Evolutionary conservation across 2,888 invertebrate species (phyloP).

Genomic region (Dascillus cervinus): DNA sequence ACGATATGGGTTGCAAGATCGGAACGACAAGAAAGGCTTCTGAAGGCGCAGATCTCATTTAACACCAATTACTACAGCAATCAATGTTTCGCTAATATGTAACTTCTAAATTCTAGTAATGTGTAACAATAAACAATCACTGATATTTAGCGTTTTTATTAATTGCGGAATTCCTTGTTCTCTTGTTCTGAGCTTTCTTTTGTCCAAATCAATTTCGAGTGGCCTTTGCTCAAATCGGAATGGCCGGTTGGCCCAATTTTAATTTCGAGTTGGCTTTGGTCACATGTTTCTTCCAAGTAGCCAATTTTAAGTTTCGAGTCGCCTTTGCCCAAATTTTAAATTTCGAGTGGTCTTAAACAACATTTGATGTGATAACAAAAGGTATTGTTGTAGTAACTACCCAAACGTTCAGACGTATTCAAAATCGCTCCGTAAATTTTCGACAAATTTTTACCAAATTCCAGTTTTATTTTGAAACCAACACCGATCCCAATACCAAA

Average conservation of each 20-base stretch:
- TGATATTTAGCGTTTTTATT: background rate
- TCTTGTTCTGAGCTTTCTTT: no score
- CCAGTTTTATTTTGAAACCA: conserved; percentile 4
- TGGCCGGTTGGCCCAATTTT: no score
- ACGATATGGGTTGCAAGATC: conserved; percentile 10
- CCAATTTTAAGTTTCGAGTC: no score
- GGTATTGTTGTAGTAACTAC: conserved; percentile 8
- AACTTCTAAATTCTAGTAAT: no score
- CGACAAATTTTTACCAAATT: conserved; percentile 3
- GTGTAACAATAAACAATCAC: background rate
- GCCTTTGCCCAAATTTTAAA: no score
- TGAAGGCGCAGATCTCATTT: conserved; percentile 1
- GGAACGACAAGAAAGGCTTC: conserved; percentile 10
- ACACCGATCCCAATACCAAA: conserved; percentile 6
- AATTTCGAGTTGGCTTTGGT: no score
- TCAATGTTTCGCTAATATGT: no score
- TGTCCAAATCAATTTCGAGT: no score
- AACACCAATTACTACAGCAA: background rate
- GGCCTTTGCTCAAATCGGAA: no score
- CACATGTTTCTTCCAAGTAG: no score
- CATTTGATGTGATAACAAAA: no score
- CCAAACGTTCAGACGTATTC: conserved; percentile 1
- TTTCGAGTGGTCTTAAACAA: conserved; percentile 2
- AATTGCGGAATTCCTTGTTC: background rate
- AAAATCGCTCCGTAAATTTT: conserved; percentile 4